Percentiles rank a stretch among this genome's conserved stretches.
phyloP scores from a whole-genome alignment of 2,113 vertebrate species.

The Zapornia atra region DNA sequence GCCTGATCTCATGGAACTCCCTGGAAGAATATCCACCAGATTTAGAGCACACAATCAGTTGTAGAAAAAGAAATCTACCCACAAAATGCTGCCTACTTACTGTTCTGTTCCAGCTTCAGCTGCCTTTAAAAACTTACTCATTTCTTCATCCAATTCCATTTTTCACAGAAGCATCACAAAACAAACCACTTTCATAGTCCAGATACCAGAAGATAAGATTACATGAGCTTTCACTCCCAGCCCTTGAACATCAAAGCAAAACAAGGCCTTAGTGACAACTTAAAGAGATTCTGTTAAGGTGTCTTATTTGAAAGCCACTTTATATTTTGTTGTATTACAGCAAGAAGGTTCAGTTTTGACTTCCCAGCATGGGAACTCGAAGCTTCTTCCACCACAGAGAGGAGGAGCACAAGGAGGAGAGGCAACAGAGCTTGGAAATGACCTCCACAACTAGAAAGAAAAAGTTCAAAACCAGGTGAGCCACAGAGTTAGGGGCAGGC shows the following conservation, averaged over 20 bases:
- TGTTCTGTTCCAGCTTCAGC: not conserved
- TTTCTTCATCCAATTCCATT: not conserved
- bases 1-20: constrained; percentile 13
- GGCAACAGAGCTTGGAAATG: constrained; percentile 72
- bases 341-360: not conserved
- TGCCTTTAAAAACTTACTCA: not conserved
- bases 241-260: not conserved
- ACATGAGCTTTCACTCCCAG: not conserved
- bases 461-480: constrained; percentile 79
- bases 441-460: constrained; percentile 62
- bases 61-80: not conserved
- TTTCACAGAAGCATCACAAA: not conserved
- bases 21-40: not conserved
- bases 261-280: not conserved
- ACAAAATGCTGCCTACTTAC: not conserved
- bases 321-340: not conserved
- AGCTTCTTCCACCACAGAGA: constrained; percentile 63
- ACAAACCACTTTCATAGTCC: not conserved
- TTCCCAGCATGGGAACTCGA: constrained; percentile 59
- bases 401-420: constrained; percentile 73
- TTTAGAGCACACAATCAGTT: not conserved
- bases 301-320: not conserved
- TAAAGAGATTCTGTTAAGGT: not conserved
- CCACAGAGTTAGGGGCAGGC: not conserved
- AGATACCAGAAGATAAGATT: not conserved